Base-by-base conservation (phyloP, 1,140 invertebrate species). In the Berghia stephanieae region DNA sequence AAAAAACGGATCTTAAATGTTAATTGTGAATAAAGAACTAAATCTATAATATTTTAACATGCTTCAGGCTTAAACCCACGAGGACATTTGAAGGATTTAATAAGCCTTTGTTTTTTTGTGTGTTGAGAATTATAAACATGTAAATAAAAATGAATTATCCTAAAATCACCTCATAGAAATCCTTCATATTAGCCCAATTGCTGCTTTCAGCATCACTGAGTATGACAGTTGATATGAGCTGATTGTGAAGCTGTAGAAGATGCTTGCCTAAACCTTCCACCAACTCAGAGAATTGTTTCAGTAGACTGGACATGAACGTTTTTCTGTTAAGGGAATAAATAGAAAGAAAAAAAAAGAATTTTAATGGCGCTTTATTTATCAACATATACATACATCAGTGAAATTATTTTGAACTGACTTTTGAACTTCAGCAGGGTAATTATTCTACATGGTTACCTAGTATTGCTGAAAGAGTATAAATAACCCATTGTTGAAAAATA, bases 161-260 rank as follows among this genome's bases (percentile, higher is more conserved):
- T 8, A 3, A 38, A 31, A 27, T 27, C 24, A 87, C 87, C 84
- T 88, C 87, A 81, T 86, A 83, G 75, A 88, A 88, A 55, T 88
- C 87, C 63, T 88, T 88, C 24, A 49, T 78, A 40, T 87, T 84
- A 38, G 79, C 69, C 86, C 86, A 88, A 80, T 88, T 82, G 43
- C 85, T 79, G 57, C 85, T 85, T 24, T 88, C 86, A 70, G 86
- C 82, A 78, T 88, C 87, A 73, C 83, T 81, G 3, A 88, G 83
- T 2, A 88, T 70, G 67, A 79, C 79, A 16, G 83, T 86, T 16
- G 82, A 79, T 34, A 88, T 73, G 34, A 84, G 75, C 57, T 86
- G 82, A 34, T 83, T 84, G 67, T 88, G 84, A 6, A 85, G 57
- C 44, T 86, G 83, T 10, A 85, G 67, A 10, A 83, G 76, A 31